Base-by-base conservation (phyloP, 2,888 invertebrate genomes). In the Monochamus alternatus region DNA sequence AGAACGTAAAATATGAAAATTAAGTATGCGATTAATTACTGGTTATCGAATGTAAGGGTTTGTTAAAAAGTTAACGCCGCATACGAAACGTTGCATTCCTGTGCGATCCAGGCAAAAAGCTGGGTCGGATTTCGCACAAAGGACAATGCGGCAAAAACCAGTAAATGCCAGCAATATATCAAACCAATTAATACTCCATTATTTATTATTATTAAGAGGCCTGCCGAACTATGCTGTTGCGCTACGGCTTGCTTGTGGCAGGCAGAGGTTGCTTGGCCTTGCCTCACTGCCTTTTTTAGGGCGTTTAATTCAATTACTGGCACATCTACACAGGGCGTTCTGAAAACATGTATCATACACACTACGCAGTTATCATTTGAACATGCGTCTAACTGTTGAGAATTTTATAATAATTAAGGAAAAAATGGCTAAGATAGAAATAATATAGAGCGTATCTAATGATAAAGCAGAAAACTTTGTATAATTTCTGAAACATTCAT, bases 131-230 rank as follows among this genome's bases (percentile, higher is more conserved):
- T 86, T 85, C 85, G 85, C 85, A 86, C 86, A 87, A 87, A 87
- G 85, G 86, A 87, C 87, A 86, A 86, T 86, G 86, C 83, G 79
- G 82, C 82, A 87, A 87, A 87, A 87, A 87, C 84, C 82, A 78
- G 85, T 83, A 86, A 55, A 86, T 86, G 86, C 85, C 85, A 85
- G 87, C 87, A 87, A 88, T 88, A 88, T 88, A 88, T 88, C 87
- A 88, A 88, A 88, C 87, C 87, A 88, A 88, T 88, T 88, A 88
- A 87, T 88, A 87, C 87, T 81, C 86, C 85, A 87, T 88, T 88
- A 88, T 88, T 88, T 88, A 88, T 87, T 86, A 86, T 87, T 86
- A 86, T 86, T 87, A 87, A 86, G 85, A 83, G 82, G 84, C 84
- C 86, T 85, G 87, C 87, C 87, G 87, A 88, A 85, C 85, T 86